Evolutionary conservation across 2,113 vertebrate genomes (phyloP).

Genomic region (Ramphastos sulfuratus): DNA sequence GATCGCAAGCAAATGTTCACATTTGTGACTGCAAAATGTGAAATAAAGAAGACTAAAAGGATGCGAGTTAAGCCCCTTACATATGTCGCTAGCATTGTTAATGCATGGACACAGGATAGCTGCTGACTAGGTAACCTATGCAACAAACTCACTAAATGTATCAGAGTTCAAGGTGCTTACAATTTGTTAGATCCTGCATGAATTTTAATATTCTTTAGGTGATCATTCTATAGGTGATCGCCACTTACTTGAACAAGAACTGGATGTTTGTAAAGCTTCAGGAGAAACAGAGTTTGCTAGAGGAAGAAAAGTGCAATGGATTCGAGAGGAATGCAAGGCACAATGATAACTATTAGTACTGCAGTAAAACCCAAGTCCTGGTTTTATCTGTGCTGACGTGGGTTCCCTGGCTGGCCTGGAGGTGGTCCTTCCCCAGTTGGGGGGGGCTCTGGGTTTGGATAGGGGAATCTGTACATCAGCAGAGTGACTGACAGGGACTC

Average conservation of each 20-base stretch:
- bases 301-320: background rate
- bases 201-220: background rate
- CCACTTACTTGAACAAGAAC: background rate
- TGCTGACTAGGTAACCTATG: background rate
- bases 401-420: background rate
- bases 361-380: background rate
- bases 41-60: background rate
- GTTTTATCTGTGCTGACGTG: accelerated
- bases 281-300: background rate
- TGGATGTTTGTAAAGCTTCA: background rate
- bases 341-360: background rate
- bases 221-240: too few species aligned
- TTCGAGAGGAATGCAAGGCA: background rate
- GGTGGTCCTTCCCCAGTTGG: background rate
- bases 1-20: background rate
- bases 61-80: background rate
- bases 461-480: background rate
- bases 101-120: too few species aligned
- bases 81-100: accelerated
- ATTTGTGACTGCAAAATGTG: background rate
- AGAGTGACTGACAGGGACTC: background rate
- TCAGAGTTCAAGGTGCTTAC: background rate
- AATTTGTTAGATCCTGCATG: background rate
- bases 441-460: background rate
- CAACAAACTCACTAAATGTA: background rate